A percentile compares a stretch with the other conserved stretches of the same genome.
Evolutionary conservation across 2,113 vertebrate genomes (phyloP).

Genomic region (Halcyon senegalensis): DNA sequence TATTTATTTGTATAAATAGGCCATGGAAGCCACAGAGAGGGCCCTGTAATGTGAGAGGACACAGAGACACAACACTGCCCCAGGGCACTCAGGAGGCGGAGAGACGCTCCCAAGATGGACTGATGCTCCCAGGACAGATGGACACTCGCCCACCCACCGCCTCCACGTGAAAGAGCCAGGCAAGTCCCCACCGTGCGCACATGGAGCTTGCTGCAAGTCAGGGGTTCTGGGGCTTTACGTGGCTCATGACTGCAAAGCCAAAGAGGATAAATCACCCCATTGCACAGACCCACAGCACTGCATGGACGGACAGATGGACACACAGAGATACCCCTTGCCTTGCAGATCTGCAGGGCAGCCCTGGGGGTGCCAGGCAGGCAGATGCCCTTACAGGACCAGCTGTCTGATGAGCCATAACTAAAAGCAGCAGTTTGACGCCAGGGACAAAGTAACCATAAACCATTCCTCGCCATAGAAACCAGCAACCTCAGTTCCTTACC

Average conservation of each 20-base stretch:
- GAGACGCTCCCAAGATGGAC: background rate
- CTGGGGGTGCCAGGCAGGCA: background rate
- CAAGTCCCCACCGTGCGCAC: background rate
- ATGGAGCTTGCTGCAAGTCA: background rate
- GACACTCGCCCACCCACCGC: background rate
- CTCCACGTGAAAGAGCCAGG: background rate
- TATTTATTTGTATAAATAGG: constrained; percentile 45
- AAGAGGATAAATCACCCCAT: background rate
- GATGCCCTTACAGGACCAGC: background rate
- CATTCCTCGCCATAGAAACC: background rate
- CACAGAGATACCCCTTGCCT: fast-evolving
- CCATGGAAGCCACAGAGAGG: constrained; percentile 1
- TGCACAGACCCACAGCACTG: background rate
- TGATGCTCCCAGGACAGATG: background rate
- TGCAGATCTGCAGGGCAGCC: background rate
- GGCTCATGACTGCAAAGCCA: fast-evolving
- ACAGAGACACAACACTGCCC: background rate
- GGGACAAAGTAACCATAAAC: background rate
- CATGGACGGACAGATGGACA: background rate
- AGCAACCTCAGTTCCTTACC: background rate
- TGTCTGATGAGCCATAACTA: background rate
- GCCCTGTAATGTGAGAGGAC: constrained; percentile 23
- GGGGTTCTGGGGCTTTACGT: fast-evolving
- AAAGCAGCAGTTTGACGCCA: background rate
- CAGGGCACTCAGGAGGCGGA: fast-evolving